Evolutionary conservation across 1,140 invertebrate species (phyloP).

Genomic region (Apis florea): DNA sequence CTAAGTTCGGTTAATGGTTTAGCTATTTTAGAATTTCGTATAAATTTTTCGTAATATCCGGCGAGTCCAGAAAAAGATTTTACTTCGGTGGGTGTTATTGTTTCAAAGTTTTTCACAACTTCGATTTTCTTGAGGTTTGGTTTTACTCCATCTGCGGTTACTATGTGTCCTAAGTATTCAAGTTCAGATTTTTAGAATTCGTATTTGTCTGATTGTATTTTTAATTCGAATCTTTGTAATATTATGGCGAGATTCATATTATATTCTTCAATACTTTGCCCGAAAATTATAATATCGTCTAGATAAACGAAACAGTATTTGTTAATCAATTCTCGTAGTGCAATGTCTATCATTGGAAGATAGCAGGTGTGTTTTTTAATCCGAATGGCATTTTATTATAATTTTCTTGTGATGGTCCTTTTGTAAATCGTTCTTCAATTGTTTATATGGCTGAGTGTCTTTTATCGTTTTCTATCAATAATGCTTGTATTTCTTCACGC

Average conservation of each 20-base stretch:
- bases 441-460: too few species aligned
- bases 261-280: neutral
- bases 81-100: neutral
- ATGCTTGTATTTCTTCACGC: too few species aligned
- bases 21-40: neutral
- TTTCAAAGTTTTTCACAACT: neutral
- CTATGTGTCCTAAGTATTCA: neutral
- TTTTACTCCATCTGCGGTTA: neutral
- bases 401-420: neutral
- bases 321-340: neutral
- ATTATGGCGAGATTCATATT: neutral
- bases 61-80: conserved; percentile 1
- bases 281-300: neutral
- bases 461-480: too few species aligned
- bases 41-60: conserved; percentile 23
- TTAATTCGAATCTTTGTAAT: conserved; percentile 3
- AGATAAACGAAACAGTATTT: neutral
- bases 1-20: neutral
- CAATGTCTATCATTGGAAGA: neutral
- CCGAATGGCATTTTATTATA: neutral
- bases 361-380: neutral
- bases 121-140: neutral
- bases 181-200: neutral
- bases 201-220: neutral
- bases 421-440: too few species aligned